phyloP scores from a whole-genome alignment of 1,140 invertebrate genomes.

The Listronotus oregonensis region DNA sequence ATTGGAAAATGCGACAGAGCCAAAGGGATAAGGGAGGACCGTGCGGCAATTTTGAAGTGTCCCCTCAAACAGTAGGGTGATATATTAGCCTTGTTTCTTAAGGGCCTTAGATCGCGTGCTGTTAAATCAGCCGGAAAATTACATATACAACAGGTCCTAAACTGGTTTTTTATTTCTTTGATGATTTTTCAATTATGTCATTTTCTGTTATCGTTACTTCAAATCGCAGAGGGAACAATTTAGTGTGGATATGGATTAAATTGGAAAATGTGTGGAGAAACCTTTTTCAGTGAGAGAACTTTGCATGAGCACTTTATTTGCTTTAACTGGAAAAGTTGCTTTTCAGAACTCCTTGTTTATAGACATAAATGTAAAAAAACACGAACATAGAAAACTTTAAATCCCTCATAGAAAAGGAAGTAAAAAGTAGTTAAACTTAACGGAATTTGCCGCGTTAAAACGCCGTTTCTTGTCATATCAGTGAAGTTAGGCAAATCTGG shows the following conservation, averaged over 20 bases:
- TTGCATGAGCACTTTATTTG: no score
- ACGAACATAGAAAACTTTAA: no score
- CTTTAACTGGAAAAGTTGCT: no score
- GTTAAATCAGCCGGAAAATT: conserved; percentile 44
- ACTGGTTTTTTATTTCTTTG: conserved; percentile 28
- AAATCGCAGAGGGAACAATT: conserved; percentile 3
- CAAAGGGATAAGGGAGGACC: conserved; percentile 26
- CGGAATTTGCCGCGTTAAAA: no score
- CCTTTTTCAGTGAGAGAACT: no score
- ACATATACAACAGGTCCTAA: conserved; percentile 36
- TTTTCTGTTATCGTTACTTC: conserved; percentile 17
- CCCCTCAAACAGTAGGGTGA: conserved; percentile 42
- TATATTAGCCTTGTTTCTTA: conserved; percentile 42
- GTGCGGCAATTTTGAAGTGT: conserved; percentile 42
- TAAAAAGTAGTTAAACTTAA: no score
- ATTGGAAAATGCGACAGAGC: conserved; percentile 37
- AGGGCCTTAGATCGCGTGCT: conserved; percentile 39
- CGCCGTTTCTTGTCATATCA: no score
- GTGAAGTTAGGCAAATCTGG: no score
- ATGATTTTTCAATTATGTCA: conserved; percentile 33
- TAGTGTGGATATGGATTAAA: neutral
- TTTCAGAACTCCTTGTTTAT: no score
- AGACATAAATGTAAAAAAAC: no score
- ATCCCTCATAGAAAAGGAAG: no score
- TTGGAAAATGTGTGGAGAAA: no score